Evolutionary conservation across 2,888 invertebrate genomes (phyloP), one percentile per base, ranked within the genome.

Genomic region (Caradrina clavipalpis): DNA sequence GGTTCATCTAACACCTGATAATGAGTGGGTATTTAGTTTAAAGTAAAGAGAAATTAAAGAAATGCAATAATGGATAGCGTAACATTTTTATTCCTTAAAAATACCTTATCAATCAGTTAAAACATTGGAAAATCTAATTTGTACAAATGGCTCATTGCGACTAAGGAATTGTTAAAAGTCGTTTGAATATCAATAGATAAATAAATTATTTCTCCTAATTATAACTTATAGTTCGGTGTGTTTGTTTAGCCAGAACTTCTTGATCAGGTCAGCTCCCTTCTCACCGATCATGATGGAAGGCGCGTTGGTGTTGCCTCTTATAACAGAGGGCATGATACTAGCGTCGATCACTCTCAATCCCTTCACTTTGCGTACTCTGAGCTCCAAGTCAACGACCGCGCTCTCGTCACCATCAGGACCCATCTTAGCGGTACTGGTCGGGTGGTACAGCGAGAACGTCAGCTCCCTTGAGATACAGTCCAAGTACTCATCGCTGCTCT

Each of bases 401-500:
- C 90, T 92, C 17, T 94, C 90, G 78, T 96, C 96, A 26, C 87
- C 86, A 0, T 81, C 82, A 0, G 95, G 95, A 0, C 96, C 96
- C 96, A 97, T 96, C 80, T 96, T 95, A 75, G 93, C 95, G 0
- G 96, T 96, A 69, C 96, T 96, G 10, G 95, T 96, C 78, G 96
- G 96, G 81, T 97, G 96, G 77, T 96, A 96, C 74, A 96, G 94
- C 0, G 96, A 96, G 54, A 93, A 95, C 0, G 96, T 96, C 56
- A 96, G 90, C n/a, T 93, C 93, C 69, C 88, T 92, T 76, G 94
- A 92, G 60, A 97, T 97, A 77, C 98, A 98, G 49, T 96, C 96
- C 97, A 97, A 97, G 87, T 98, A 98, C 7, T 96, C 96, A 84
- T 97, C 97, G 0, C 97, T 96, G 47, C 94, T 91, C 79, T 97